Base-by-base conservation (phyloP, 2,888 invertebrate species). In the Calliopum simillimum region DNA sequence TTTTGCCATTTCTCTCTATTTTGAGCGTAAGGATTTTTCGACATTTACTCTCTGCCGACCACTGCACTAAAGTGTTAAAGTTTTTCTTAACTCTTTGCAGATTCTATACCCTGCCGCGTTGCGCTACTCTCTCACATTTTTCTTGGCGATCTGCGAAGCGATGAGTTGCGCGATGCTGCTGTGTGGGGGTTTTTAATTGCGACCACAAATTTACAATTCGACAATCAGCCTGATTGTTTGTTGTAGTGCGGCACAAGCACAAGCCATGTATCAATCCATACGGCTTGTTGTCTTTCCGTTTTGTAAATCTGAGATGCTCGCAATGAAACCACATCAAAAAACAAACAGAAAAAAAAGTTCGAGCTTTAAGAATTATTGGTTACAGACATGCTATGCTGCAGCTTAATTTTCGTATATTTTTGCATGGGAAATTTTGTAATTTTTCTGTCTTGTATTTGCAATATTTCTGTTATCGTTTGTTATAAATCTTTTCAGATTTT, bases 301-400 rank as follows among this genome's bases (percentile, higher is more conserved):
- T 33, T 25, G 5, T n/a, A 59, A 59, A 59, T 59, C 58, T 41
- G 41, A 59, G 58, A 12, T 43, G n/a, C 13, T 14, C 23, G 33
- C 25, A 56, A 56, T 33, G 33, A 56, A 19, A 16, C 19, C 56
- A 56, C 25, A n/a, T n/a, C 33, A 16, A 19, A 16, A 3, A 23
- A 33, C 51, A 56, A 56, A 1, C n/a, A 51, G n/a, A n/a, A 51
- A 51, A 56, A 56, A 12, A n/a, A 51, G 13, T 5, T 43, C 5
- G 61, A n/a, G 64, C 65, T 33, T 19, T 11, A 78, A 81, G 82
- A 81, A 82, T 82, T 81, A 81, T 82, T 82, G 82, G 79, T 77
- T 75, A 75, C 81, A 80, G 79, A 81, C 81, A 81, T 81, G 81
- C 82, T 13, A 56, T 14, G 21, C 21, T 23, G 14, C 6, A 33